Base-by-base conservation (phyloP, 2,113 vertebrate species). In the Aegithalos caudatus region DNA sequence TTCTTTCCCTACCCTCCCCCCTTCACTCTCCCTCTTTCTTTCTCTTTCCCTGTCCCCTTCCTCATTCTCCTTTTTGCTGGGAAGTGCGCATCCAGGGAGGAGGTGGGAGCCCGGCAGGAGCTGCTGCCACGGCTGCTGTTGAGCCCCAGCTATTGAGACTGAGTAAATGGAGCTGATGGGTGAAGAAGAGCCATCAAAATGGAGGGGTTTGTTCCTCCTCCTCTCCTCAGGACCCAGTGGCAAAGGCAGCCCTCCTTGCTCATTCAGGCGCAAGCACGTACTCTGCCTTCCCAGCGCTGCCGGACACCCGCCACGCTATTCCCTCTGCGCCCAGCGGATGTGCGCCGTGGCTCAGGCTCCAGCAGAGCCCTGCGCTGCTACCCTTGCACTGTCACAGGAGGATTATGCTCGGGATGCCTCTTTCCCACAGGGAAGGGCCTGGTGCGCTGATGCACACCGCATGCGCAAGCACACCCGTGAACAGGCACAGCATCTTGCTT, bases 111-210 rank as follows among this genome's bases (percentile, higher is more conserved):
- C 93, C 48, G 71, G 95, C 91, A 88, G 96, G 92, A 96, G 89
- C 67, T 71, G 82, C 92, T 89, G 94, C 97, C 87, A 92, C 8
- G 12, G 37, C 89, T 29, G 90, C 93, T 95, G 95, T 77, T 91
- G 94, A 95, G 92, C 92, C 94, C 94, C 91, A 44, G 96, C 98
- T 97, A 98, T 98, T 98, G 98, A 98, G 95, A 74, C 91, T 42
- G 95, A 95, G 98, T 98, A 98, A 98, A 98, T 97, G 98, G 98
- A 98, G 97, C 97, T 97, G 98, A 98, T 98, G 97, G 95, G 96
- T 96, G 94, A 96, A 95, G 95, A 91, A 93, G 95, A 96, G 94
- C 95, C 86, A 56, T 97, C 95, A 97, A 97, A 98, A 98, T 92
- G 91, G 97, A 96, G 82, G 86, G 97, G 89, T 98, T 98, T 98